A percentile compares a stretch with the other conserved stretches of the same genome.
Conservation (phyloP, 2,797 vertebrate species). For the Nannoperca obscura region DNA sequence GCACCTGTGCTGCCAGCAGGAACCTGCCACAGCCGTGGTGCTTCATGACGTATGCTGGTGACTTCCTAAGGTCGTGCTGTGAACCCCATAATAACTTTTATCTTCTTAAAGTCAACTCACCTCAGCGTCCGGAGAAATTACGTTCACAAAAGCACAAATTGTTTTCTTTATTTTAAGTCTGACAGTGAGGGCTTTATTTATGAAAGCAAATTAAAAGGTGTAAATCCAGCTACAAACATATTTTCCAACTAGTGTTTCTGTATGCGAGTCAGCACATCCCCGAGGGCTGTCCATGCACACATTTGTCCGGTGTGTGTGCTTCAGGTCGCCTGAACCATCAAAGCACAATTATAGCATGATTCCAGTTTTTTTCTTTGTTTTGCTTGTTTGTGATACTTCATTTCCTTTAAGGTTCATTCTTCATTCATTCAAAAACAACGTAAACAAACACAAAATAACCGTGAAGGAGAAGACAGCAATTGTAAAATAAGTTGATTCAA, state of each 20-base stretch:
- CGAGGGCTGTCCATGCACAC: background rate
- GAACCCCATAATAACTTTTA: constrained; percentile 58
- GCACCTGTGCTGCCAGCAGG: constrained; percentile 80
- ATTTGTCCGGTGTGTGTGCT: background rate
- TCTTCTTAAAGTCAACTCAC: constrained; percentile 49
- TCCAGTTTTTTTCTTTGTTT: background rate
- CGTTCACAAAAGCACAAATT: background rate
- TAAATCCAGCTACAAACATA: background rate
- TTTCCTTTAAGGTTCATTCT: background rate
- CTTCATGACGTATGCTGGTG: constrained; percentile 64
- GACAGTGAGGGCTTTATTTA: background rate
- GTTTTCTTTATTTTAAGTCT: background rate
- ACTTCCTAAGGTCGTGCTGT: constrained; percentile 68
- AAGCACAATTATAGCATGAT: background rate
- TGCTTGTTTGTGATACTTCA: constrained; percentile 1
- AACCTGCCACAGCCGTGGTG: constrained; percentile 58
- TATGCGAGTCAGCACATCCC: constrained; percentile 4
- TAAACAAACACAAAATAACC: background rate
- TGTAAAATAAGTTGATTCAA: constrained; percentile 8
- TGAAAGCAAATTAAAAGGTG: background rate
- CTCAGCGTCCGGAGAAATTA: constrained; percentile 9
- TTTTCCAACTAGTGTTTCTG: background rate
- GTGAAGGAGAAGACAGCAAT: background rate
- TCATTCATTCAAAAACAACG: background rate
- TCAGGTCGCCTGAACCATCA: background rate